Percentiles rank a stretch among this genome's conserved stretches.
These are phyloP conservation scores for Pemphredon lugubris DNA, from an alignment of 2,888 invertebrate species.

Conservation along the genomic window DNA sequence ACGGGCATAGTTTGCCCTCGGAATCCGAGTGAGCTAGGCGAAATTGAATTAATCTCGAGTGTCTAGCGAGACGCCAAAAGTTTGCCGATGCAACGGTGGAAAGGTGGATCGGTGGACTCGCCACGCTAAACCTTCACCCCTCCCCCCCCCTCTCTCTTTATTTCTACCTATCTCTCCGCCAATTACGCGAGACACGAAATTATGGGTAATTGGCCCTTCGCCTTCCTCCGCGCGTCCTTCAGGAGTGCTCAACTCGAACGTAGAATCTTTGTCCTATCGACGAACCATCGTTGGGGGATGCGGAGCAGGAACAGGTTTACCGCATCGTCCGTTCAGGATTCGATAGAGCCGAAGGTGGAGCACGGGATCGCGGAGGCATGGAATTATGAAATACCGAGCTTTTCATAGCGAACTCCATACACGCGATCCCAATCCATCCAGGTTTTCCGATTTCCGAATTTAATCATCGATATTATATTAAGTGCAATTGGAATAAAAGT, in stretches of 20 bases:
- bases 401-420: neutral
- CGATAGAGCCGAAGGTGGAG: conserved; percentile 16
- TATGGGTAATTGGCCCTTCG: conserved; percentile 64
- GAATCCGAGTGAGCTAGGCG: conserved; percentile 30
- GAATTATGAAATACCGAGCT: conserved; percentile 8
- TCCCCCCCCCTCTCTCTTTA: neutral
- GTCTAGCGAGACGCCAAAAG: conserved; percentile 28
- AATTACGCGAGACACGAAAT: conserved; percentile 65
- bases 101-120: conserved; percentile 33
- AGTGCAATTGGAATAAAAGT: too few species aligned
- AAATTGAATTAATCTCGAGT: conserved; percentile 57
- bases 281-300: conserved; percentile 24
- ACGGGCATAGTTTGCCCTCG: conserved; percentile 17
- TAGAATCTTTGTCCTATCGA: conserved; percentile 48
- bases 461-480: too few species aligned
- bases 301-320: conserved; percentile 43
- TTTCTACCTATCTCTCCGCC: conserved; percentile 33
- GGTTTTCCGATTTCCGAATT: too few species aligned
- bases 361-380: neutral
- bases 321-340: conserved; percentile 19
- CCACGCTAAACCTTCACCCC: conserved; percentile 18
- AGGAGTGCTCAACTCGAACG: conserved; percentile 43
- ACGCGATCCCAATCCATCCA: neutral
- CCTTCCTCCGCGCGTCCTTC: conserved; percentile 54
- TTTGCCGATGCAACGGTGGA: conserved; percentile 39